Evolutionary conservation across 2,113 vertebrate species (phyloP), one percentile per base, ranked within the genome.

Genomic region (Lophochroa leadbeateri): DNA sequence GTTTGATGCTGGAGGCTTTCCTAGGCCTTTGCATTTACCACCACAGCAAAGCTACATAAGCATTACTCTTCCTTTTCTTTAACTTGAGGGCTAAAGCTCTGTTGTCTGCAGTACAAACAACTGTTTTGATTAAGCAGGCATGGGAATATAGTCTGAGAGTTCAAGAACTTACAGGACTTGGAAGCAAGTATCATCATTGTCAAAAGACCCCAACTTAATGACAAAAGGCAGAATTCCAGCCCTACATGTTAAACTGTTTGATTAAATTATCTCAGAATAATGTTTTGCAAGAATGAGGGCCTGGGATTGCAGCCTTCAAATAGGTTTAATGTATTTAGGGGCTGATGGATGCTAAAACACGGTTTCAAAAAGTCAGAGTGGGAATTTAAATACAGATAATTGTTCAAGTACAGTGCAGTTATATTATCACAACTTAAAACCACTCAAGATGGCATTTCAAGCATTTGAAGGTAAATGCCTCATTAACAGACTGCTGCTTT

Each of bases 401-500:
- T 74, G 37, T 90, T 93, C 39, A 81, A 88, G 64, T 58, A 92
- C 69, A 82, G 47, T 13, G 17, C 61, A 79, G 69, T 91, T 88
- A 79, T 53, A 92, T 78, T 89, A 96, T 60, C 79, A 88, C 47
- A 95, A 68, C 79, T 94, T 92, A 81, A 88, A 94, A 90, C 72
- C 83, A 90, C 69, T 93, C 86, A 90, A 86, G 74, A 86, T 57
- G 65, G 78, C 92, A 93, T 91, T 95, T 91, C 39, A 89, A 75
- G 80, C 65, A 61, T 91, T 86, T 92, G 74, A 95, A 91, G 61
- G 83, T 88, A 95, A 96, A 94, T 92, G 94, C 27, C 90, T 96
- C 92, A 96, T 96, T 96, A 96, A 86, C 76, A 96, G 86, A 95
- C 87, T 91, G 77, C 92, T 94, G 88, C 88, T 94, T 96, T 93